Percentiles rank a stretch among this genome's conserved stretches.
phyloP scores from a whole-genome alignment of 2,113 vertebrate genomes.

The Hydrochoerus hydrochaeris region DNA sequence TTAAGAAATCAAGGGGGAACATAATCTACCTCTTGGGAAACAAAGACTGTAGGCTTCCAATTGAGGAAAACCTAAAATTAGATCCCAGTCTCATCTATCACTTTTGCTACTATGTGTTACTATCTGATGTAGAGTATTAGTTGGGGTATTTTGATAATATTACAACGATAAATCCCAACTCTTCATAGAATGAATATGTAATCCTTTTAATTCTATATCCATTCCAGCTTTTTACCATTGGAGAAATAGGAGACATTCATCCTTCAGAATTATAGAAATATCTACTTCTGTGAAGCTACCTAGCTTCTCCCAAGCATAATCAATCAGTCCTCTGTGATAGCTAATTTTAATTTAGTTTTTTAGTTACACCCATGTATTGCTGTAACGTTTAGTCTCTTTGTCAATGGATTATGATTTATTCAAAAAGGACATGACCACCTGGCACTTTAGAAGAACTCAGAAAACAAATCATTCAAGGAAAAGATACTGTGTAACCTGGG shows the following conservation, averaged over 20 bases:
- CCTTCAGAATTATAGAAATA: constrained; percentile 47
- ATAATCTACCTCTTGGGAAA: constrained; percentile 19
- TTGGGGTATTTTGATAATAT: constrained; percentile 24
- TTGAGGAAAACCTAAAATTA: background rate
- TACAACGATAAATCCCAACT: background rate
- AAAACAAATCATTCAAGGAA: background rate
- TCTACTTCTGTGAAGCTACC: background rate
- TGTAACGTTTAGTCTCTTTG: background rate
- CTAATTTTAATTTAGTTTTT: constrained; percentile 8
- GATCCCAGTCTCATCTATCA: background rate
- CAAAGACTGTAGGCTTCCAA: constrained; percentile 12
- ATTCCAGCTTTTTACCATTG: background rate
- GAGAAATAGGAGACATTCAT: background rate
- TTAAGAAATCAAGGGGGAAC: constrained; percentile 19
- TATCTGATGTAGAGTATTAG: background rate
- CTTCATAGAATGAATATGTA: background rate
- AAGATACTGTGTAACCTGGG: background rate
- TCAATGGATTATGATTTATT: background rate
- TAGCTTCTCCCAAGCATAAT: background rate
- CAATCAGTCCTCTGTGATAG: background rate
- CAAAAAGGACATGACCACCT: background rate
- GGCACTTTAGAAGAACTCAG: background rate
- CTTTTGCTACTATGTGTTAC: background rate
- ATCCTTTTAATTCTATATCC: constrained; percentile 1
- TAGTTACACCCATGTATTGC: background rate